phyloP scores from a whole-genome alignment of 1,140 invertebrate species.

The Drosophila fuyamai region DNA sequence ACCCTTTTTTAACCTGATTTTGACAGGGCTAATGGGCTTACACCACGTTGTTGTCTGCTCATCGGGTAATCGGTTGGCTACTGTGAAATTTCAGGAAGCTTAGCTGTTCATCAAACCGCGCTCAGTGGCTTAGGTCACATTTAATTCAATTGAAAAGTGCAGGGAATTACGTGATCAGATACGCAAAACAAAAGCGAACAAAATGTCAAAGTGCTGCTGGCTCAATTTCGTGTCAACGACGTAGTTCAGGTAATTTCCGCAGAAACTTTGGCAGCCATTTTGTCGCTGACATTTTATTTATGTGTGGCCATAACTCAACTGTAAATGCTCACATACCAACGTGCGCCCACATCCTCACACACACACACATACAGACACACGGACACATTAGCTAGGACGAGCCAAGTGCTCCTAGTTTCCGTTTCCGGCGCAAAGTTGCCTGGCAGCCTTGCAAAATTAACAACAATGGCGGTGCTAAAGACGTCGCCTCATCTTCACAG shows the following conservation, averaged over 20 bases:
- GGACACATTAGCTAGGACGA: conserved; percentile 63
- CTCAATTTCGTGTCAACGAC: conserved; percentile 79
- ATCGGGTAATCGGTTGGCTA: conserved; percentile 18
- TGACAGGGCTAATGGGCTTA: conserved; percentile 67
- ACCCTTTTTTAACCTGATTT: conserved; percentile 56
- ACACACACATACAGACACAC: conserved; percentile 17
- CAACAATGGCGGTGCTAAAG: conserved; percentile 82
- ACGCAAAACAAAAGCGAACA: conserved; percentile 9
- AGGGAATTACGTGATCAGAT: conserved; percentile 33
- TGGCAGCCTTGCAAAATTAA: conserved; percentile 73
- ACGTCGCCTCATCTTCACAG: conserved; percentile 54
- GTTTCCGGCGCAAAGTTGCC: conserved; percentile 73
- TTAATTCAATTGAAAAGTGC: conserved; percentile 43
- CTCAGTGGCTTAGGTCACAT: conserved; percentile 15
- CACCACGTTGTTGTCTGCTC: conserved; percentile 46
- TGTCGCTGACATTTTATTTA: conserved; percentile 81
- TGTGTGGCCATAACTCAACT: conserved; percentile 79
- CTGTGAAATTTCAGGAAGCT: conserved; percentile 22
- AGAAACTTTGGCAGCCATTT: conserved; percentile 77
- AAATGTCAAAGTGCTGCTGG: conserved; percentile 56
- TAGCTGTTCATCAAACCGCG: conserved; percentile 48
- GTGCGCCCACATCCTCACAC: conserved; percentile 34
- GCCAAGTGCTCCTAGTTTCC: conserved; percentile 77
- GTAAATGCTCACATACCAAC: conserved; percentile 55
- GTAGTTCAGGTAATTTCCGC: conserved; percentile 77